Percentiles rank a stretch among this genome's conserved stretches.
Conservation (phyloP, 2,888 invertebrate species). For the Sylvicola cinctus region DNA sequence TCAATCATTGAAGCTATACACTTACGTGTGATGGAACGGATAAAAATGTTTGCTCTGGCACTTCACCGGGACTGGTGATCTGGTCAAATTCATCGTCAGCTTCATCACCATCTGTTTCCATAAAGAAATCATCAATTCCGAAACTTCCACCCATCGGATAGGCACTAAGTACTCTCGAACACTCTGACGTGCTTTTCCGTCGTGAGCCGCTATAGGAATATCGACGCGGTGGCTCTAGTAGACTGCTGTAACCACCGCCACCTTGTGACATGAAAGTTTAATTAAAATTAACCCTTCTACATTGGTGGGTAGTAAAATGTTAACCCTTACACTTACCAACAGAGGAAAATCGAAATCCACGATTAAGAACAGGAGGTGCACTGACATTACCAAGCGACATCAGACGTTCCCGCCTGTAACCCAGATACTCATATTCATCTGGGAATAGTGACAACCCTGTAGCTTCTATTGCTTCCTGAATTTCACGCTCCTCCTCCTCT, state of each 20-base stretch:
- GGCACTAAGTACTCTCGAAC: constrained; percentile 24
- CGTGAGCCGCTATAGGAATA: constrained; percentile 29
- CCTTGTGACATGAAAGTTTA: neutral
- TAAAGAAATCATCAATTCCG: constrained; percentile 25
- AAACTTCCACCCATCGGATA: constrained; percentile 26
- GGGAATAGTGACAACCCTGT: constrained; percentile 30
- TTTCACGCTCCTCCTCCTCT: constrained; percentile 50
- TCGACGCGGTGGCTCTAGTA: constrained; percentile 46
- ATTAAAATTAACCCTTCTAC: neutral
- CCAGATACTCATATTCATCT: constrained; percentile 28
- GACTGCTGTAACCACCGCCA: constrained; percentile 47
- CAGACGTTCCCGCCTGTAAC: constrained; percentile 29
- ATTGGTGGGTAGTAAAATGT: no score
- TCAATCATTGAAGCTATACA: no score
- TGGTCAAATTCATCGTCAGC: constrained; percentile 27
- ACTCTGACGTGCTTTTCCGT: constrained; percentile 39
- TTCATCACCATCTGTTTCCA: constrained; percentile 26
- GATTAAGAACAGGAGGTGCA: constrained; percentile 29
- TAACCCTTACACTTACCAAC: constrained; percentile 25
- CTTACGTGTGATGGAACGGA: constrained; percentile 23
- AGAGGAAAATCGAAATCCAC: constrained; percentile 35
- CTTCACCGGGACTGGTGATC: constrained; percentile 20
- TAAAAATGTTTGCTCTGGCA: constrained; percentile 16
- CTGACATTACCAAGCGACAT: constrained; percentile 48
- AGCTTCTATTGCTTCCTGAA: constrained; percentile 53